Base-by-base conservation (phyloP, 2,888 invertebrate genomes). In the Erpobdella octoculata region DNA sequence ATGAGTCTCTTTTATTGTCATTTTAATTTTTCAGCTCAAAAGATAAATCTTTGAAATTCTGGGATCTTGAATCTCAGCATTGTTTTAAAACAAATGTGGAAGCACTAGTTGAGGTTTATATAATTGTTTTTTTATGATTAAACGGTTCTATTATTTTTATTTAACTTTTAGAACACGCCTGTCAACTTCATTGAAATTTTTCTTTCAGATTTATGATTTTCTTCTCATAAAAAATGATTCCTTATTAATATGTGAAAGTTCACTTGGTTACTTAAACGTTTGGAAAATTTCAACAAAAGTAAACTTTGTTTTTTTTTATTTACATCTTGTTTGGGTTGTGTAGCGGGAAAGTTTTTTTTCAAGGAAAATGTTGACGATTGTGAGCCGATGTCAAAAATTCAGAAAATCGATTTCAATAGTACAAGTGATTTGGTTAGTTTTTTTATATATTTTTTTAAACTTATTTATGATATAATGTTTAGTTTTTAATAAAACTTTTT, bases 71-170 rank as follows among this genome's bases (percentile, higher is more conserved):
- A 76, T 93, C 93, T 6, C 91, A 93, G 78, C 91, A 93, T 80
- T 97, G 96, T 82, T 97, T 97, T 80, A 92, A 91, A 83, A 97
- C 97, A 2, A 85, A 98, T 67, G 89, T 92, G 53, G 94, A 92
- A 59, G 84, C 84, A 73, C 78, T 82, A 38, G 81, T 82, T 74
- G 85, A 85, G 80, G 94, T 78, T 71, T 31, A 25, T 31, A 46
- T 31, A n/a, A 71, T 18, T 48, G 9, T 25, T 37, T 64, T 62
- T 35, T 8, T 48, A 25, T 53, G 31, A 5, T 41, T 41, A 41
- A 15, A 41, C 12, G 12, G n/a, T 41, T 41, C n/a, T n/a, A n/a
- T n/a, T n/a, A n/a, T n/a, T n/a, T n/a, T n/a, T n/a, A n/a, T n/a
- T n/a, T n/a, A n/a, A n/a, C n/a, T n/a, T n/a, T n/a, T n/a, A n/a